These are phyloP conservation scores for Sinosuthora webbiana DNA, from an alignment of 2,113 vertebrate genomes.

Conservation along the genomic window DNA sequence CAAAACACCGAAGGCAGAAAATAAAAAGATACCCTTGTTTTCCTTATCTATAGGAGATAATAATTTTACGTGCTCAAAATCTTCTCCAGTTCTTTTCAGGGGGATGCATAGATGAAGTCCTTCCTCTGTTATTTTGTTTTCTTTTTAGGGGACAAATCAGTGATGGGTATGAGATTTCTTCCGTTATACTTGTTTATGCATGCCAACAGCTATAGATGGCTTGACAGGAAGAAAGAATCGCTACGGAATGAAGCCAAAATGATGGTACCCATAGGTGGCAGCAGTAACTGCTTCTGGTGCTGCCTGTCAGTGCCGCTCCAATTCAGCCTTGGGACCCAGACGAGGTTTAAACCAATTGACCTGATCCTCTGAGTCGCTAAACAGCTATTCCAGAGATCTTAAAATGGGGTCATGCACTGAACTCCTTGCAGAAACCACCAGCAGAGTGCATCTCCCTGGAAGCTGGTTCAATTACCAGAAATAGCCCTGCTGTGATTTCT, in stretches of 20 bases:
- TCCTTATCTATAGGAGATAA: background rate
- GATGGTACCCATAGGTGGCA: slow-evolving; percentile 58
- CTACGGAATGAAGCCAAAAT: background rate
- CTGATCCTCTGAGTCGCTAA: background rate
- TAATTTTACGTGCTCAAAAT: background rate
- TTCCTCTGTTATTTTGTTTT: background rate
- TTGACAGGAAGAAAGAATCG: background rate
- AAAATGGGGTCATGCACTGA: background rate
- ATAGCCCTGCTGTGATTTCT: background rate
- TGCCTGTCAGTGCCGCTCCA: background rate
- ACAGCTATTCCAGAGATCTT: background rate
- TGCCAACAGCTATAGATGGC: background rate
- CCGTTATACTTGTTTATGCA: background rate
- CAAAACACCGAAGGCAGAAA: background rate
- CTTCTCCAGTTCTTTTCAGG: background rate
- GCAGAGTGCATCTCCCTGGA: background rate
- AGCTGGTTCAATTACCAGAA: background rate
- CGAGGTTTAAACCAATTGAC: slow-evolving; percentile 2
- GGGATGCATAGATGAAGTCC: background rate
- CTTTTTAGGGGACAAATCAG: background rate
- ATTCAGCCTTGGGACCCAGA: background rate
- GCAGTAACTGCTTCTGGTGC: slow-evolving; percentile 22
- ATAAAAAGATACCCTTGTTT: background rate
- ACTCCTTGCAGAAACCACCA: background rate
- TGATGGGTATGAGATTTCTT: background rate